Base-by-base conservation (phyloP, 2,888 invertebrate genomes). In the Nomada goodeniana region DNA sequence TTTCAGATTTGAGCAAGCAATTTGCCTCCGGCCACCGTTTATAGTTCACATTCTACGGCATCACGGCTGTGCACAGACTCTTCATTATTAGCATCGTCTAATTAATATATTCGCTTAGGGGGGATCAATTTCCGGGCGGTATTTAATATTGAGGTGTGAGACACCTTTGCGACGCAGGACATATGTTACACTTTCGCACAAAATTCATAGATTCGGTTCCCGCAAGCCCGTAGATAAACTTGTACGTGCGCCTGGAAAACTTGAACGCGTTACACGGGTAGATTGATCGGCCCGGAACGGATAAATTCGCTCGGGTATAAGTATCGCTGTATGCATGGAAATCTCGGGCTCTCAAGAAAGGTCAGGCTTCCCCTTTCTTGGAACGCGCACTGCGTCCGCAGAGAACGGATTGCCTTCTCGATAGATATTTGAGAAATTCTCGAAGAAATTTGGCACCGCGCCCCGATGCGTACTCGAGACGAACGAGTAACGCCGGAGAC, bases 391-490 rank as follows among this genome's bases (percentile, higher is more conserved):
- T 9, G n/a, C 15, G 20, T 7, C 18, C 1, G 4, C 9, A 1
- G 47, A 68, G 68, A 68, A 23, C 55, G 55, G 2, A n/a, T 20
- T 36, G 47, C 60, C 53, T 73, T 42, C 64, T 26, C 69, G 52
- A 77, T 53, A 65, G 65, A n/a, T 47, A 47, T 59, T 64, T 44
- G 53, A 64, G 55, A 36, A 63, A 67, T 61, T 74, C 63, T 65
- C 60, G 55, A 60, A 23, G 59, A 85, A 77, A 83, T 83, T 87
- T 83, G 85, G 85, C 81, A 61, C 53, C 3, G 29, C 76, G 79
- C 85, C 77, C 61, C 57, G 72, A 77, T 68, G 69, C 75, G 81
- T 85, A 73, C 75, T 77, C 73, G 74, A 65, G 63, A 59, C 60
- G 59, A 76, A 80, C 71, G 70, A 59, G 72, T 80, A 74, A 80